A percentile compares a stretch with the other conserved stretches of the same genome.
phyloP scores from a whole-genome alignment of 1,140 invertebrate genomes.

The Ephestia elutella region DNA sequence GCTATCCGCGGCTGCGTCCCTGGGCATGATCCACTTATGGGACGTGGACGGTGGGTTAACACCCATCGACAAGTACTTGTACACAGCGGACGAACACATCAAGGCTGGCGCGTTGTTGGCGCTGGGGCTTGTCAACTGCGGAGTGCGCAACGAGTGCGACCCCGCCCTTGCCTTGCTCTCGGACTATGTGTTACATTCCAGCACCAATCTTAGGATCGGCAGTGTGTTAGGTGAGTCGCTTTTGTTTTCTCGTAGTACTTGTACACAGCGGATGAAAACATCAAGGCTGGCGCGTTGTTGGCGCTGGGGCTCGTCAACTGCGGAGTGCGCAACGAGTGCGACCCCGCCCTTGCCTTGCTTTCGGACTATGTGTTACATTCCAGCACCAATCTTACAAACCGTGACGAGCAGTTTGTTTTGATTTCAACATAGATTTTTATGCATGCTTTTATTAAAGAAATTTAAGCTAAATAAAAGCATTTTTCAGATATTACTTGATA shows the following conservation, averaged over 20 bases:
- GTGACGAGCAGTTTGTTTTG: no score
- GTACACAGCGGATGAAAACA: constrained; percentile 96
- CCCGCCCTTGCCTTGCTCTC: constrained; percentile 96
- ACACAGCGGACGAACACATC: constrained; percentile 95
- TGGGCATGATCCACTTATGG: constrained; percentile 96
- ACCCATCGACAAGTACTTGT: constrained; percentile 99
- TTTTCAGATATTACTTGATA: no score
- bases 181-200: constrained; percentile 95
- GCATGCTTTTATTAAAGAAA: no score
- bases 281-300: constrained; percentile 96
- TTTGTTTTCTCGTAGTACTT: constrained; percentile 83
- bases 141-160: constrained; percentile 98
- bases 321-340: constrained; percentile 98
- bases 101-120: constrained; percentile 98
- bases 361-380: constrained; percentile 96
- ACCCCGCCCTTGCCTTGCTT: constrained; percentile 96
- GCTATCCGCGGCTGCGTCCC: constrained; percentile 97
- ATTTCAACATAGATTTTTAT: no score
- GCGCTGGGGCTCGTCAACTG: constrained; percentile 99
- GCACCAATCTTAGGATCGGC: constrained; percentile 93
- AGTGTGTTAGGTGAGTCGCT: constrained; percentile 86
- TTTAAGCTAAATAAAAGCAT: no score
- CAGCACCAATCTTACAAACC: constrained; percentile 91
- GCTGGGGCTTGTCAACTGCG: constrained; percentile 98
- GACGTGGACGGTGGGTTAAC: constrained; percentile 98